A percentile compares a stretch with the other conserved stretches of the same genome.
These are phyloP conservation scores for Drosophila ambigua DNA, from an alignment of 1,140 invertebrate species.

Conservation along the genomic window DNA sequence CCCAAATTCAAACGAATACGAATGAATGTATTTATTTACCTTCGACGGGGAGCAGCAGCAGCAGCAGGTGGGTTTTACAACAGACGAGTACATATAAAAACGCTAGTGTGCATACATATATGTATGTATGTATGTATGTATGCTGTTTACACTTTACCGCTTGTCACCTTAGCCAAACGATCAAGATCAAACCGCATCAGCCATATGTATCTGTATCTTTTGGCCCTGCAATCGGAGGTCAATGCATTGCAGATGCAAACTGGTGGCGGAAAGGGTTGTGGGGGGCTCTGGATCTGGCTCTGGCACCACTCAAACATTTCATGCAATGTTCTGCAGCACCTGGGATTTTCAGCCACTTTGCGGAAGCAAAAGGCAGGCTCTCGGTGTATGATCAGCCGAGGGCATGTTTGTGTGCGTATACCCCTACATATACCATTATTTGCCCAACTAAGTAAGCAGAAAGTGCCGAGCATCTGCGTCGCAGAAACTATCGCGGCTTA, in stretches of 20 bases:
- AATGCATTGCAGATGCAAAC: constrained; percentile 18
- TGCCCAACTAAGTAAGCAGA: constrained; percentile 63
- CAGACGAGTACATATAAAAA: no score
- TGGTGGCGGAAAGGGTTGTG: no score
- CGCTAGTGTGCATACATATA: no score
- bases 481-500: constrained; percentile 5
- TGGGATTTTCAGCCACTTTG: constrained; percentile 31
- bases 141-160: constrained; percentile 16
- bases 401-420: constrained; percentile 13
- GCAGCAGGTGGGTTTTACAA: constrained; percentile 3
- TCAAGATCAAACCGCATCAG: constrained; percentile 45
- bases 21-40: constrained; percentile 24
- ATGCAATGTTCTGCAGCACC: constrained; percentile 14
- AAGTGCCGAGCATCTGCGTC: constrained; percentile 30
- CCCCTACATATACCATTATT: constrained; percentile 23
- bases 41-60: constrained; percentile 22
- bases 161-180: constrained; percentile 31
- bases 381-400: constrained; percentile 62
- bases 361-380: constrained; percentile 13
- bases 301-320: not conserved
- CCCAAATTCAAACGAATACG: not conserved
- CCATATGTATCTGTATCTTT: constrained; percentile 3
- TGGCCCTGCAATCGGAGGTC: constrained; percentile 39
- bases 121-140: not conserved
- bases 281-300: no score